phyloP scores from a whole-genome alignment of 2,888 invertebrate genomes.

The Sclerodermus sp. region DNA sequence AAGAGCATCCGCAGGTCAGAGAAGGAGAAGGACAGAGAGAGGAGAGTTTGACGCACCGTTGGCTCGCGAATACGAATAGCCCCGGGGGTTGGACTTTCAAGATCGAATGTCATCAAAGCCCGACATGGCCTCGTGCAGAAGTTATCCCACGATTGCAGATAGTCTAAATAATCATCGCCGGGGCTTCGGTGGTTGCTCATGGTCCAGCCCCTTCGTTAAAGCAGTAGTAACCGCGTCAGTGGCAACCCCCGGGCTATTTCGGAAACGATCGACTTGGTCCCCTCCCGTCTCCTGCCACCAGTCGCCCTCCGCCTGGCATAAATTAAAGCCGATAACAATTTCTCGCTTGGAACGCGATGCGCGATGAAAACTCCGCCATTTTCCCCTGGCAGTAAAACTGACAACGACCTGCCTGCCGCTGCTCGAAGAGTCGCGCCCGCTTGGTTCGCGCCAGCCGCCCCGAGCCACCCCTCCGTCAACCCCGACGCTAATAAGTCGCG shows the following conservation, averaged over 20 bases:
- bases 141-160: conserved; percentile 31
- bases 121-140: conserved; percentile 13
- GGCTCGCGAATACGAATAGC: neutral
- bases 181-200: neutral
- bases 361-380: too few relatives aligned
- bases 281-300: neutral
- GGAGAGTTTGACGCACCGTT: neutral
- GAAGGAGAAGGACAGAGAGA: too few relatives aligned
- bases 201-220: conserved; percentile 41
- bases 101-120: neutral
- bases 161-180: conserved; percentile 37
- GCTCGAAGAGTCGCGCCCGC: too few relatives aligned
- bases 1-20: too few relatives aligned
- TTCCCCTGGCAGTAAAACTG: too few relatives aligned
- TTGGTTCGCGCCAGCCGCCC: too few relatives aligned
- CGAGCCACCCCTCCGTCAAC: too few relatives aligned
- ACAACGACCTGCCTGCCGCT: too few relatives aligned
- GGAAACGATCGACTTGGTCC: neutral
- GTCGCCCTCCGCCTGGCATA: neutral
- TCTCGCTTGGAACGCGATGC: too few relatives aligned
- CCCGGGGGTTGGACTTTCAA: neutral
- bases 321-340: too few relatives aligned
- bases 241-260: conserved; percentile 5
- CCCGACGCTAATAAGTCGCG: too few relatives aligned
- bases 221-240: conserved; percentile 40